Percentiles rank a stretch among this genome's conserved stretches.
phyloP scores from a whole-genome alignment of 2,797 vertebrate genomes.

The Dendrocincla tyrannina region DNA sequence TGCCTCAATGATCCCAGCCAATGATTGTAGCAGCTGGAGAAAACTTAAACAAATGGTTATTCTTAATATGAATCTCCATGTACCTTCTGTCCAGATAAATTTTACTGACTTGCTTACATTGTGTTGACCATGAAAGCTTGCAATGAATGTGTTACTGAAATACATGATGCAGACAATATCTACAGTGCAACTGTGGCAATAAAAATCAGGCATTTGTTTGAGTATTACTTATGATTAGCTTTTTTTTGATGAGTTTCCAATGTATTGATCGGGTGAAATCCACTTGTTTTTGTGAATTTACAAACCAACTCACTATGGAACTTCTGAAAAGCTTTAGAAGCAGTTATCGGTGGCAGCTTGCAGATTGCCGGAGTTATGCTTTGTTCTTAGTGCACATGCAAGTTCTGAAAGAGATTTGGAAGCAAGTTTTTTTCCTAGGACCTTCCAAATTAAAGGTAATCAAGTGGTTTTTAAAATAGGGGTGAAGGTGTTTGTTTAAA shows the following conservation, averaged over 20 bases:
- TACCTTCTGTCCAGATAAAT: neutral
- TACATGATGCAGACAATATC: neutral
- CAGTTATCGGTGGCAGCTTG: neutral
- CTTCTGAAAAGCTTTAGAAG: neutral
- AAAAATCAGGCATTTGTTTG: neutral
- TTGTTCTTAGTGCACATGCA: neutral
- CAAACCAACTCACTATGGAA: neutral
- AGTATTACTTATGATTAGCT: neutral
- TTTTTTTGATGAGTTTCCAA: neutral
- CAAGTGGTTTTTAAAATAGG: neutral
- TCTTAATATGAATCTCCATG: neutral
- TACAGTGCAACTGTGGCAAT: neutral
- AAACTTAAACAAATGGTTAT: neutral
- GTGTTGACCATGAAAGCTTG: neutral
- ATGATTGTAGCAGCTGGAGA: neutral
- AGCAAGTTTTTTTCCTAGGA: neutral
- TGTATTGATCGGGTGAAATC: neutral
- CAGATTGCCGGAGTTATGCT: neutral
- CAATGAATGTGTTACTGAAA: neutral
- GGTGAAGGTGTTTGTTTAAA: neutral
- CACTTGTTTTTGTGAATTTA: neutral
- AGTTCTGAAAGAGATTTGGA: neutral
- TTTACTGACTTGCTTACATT: neutral
- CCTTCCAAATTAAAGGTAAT: neutral
- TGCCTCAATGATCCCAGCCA: neutral